Conservation (phyloP, 2,888 invertebrate species). For the Dicranocentrus wangi region DNA sequence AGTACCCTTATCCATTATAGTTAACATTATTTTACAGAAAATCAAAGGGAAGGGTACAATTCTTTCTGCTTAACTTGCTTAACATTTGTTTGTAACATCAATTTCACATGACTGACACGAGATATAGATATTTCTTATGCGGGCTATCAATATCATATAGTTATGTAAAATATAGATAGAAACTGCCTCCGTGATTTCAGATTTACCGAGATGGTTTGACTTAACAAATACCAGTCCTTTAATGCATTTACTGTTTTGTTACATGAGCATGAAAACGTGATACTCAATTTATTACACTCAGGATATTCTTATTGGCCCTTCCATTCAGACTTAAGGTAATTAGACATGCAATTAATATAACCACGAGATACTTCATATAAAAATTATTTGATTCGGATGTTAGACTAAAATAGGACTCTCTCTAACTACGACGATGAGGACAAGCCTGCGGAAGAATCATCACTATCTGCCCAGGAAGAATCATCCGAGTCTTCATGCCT, state of each 20-base stretch:
- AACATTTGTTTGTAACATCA: no score
- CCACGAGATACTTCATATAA: background rate
- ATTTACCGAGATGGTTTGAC: no score
- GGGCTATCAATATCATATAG: background rate
- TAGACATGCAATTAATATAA: no score
- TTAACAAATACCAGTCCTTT: slow-evolving; percentile 5
- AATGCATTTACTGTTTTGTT: slow-evolving; percentile 1
- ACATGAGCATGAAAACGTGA: background rate
- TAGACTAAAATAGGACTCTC: background rate
- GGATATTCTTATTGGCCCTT: background rate
- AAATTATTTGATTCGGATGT: background rate
- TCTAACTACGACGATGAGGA: slow-evolving; percentile 37
- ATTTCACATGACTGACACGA: background rate
- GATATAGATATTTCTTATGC: background rate
- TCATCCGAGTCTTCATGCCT: slow-evolving; percentile 52
- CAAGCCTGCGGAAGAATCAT: slow-evolving; percentile 36
- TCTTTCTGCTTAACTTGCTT: no score
- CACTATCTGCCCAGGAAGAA: slow-evolving; percentile 41
- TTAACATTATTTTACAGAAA: no score
- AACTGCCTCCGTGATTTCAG: no score
- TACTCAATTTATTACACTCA: no score
- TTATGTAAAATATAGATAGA: slow-evolving; percentile 6
- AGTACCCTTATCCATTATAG: no score
- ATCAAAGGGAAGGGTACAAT: no score
- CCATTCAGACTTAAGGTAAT: slow-evolving; percentile 14